Evolutionary conservation across 2,888 invertebrate genomes (phyloP).

Genomic region (Nowickia ferox): DNA sequence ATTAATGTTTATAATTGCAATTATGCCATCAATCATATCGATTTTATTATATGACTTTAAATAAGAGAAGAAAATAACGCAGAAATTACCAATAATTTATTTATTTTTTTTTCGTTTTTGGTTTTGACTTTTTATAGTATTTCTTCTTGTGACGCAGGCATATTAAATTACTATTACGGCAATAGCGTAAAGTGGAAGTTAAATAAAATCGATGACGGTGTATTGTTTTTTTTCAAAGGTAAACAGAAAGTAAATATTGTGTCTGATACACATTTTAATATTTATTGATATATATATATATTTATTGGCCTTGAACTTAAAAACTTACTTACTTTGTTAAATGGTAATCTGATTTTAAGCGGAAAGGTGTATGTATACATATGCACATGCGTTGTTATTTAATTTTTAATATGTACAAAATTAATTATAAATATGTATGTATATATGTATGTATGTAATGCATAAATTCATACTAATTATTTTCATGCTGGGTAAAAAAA

Average conservation of each 20-base stretch:
- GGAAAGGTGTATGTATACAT: no score
- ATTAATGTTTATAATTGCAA: slow-evolving; percentile 51
- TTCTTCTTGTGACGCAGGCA: slow-evolving; percentile 23
- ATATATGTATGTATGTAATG: no score
- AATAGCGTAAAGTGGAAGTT: slow-evolving; percentile 6
- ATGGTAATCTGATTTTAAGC: background rate
- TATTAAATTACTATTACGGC: slow-evolving; percentile 4
- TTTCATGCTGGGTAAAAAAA: no score
- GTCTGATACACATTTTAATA: background rate
- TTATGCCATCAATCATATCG: slow-evolving; percentile 48
- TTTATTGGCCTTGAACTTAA: slow-evolving; percentile 42
- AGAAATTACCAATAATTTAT: slow-evolving; percentile 25
- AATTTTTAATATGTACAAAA: no score
- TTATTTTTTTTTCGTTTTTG: background rate
- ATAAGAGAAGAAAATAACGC: slow-evolving; percentile 18
- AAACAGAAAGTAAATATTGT: slow-evolving; percentile 49
- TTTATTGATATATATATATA: slow-evolving; percentile 7
- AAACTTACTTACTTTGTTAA: background rate
- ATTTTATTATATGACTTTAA: slow-evolving; percentile 31
- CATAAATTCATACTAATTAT: no score
- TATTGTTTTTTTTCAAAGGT: background rate
- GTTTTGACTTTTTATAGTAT: background rate
- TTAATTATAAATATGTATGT: no score
- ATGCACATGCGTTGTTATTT: no score
- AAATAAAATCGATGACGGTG: slow-evolving; percentile 14